Evolutionary conservation across 2,797 vertebrate genomes (phyloP).

Genomic region (Urophycis tenuis): DNA sequence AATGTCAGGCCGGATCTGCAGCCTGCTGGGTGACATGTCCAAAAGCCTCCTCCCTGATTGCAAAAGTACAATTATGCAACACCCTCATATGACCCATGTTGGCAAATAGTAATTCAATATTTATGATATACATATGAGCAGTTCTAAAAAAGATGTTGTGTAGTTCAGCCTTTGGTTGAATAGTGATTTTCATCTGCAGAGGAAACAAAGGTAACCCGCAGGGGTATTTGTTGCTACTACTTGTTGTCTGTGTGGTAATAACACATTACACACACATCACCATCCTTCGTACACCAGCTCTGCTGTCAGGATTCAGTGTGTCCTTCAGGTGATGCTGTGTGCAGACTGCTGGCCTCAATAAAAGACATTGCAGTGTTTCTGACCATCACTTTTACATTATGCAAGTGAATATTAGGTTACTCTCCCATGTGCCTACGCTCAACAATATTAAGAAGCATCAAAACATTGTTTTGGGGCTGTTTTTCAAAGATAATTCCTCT

Average conservation of each 20-base stretch:
- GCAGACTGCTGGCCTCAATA: neutral
- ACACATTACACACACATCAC: neutral
- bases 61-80: neutral
- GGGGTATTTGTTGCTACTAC: neutral
- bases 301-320: neutral
- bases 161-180: neutral
- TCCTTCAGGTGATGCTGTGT: neutral
- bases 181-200: neutral
- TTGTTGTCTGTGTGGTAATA: neutral
- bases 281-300: neutral
- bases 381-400: neutral
- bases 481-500: neutral
- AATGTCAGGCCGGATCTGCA: slow-evolving; percentile 5
- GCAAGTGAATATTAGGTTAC: neutral
- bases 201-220: neutral
- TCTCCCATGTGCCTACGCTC: neutral
- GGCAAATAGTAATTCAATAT: neutral
- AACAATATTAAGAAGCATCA: neutral
- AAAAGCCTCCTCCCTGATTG: neutral
- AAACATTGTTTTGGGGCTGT: neutral
- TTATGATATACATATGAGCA: neutral
- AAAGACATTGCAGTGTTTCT: neutral
- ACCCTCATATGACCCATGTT: neutral
- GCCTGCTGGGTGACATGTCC: slow-evolving; percentile 14
- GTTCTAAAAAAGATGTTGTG: neutral